These are phyloP conservation scores for Callosobruchus maculatus DNA, from an alignment of 2,888 invertebrate genomes.

Conservation along the genomic window DNA sequence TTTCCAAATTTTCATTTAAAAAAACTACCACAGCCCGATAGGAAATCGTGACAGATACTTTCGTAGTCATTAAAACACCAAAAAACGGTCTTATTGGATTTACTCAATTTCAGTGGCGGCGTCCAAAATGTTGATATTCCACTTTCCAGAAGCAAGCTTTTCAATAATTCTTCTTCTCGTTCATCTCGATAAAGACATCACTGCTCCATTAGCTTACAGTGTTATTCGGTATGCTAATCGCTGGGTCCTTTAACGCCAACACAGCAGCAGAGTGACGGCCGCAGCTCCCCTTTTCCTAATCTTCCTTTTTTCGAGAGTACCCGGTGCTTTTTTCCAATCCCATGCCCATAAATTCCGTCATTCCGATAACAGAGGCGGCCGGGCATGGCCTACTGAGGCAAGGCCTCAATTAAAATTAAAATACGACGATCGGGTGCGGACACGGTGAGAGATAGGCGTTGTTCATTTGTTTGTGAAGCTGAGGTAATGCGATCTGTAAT, in stretches of 20 bases:
- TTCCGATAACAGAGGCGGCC: background rate
- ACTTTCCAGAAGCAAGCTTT: background rate
- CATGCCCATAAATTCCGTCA: background rate
- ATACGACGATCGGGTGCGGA: background rate
- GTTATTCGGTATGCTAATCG: slow-evolving; percentile 36
- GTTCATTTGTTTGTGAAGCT: background rate
- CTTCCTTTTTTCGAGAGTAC: background rate
- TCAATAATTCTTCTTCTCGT: background rate
- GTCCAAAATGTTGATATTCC: background rate
- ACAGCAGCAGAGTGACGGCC: slow-evolving; percentile 16
- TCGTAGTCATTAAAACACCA: too few species aligned
- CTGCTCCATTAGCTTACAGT: background rate
- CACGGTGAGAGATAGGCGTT: background rate
- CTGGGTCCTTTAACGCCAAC: slow-evolving; percentile 20
- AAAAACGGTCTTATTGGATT: too few species aligned
- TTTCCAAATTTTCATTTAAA: too few species aligned
- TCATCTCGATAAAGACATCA: background rate
- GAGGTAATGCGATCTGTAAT: background rate
- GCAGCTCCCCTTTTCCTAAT: background rate
- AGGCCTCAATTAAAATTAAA: background rate
- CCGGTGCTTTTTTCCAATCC: background rate
- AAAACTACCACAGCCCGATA: too few species aligned
- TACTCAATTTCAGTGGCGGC: background rate
- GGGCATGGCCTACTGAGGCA: background rate
- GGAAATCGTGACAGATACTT: too few species aligned